phyloP scores from a whole-genome alignment of 2,797 vertebrate genomes.

The Bradypus variegatus region DNA sequence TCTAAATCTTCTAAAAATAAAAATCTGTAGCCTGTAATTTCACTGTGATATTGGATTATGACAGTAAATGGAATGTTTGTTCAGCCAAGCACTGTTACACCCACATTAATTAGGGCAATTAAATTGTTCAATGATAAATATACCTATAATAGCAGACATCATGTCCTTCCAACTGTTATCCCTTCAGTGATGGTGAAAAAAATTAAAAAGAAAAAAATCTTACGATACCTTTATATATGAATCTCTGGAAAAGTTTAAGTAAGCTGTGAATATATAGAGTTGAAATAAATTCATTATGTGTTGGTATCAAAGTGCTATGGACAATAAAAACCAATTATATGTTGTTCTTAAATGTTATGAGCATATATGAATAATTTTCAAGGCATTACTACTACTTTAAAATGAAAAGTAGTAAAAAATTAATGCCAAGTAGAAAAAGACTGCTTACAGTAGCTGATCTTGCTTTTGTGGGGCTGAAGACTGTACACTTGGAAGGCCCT shows the following conservation, averaged over 20 bases:
- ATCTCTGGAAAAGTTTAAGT: not conserved
- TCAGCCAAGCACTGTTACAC: not conserved
- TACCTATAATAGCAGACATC: not conserved
- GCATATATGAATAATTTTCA: not conserved
- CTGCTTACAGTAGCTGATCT: not conserved
- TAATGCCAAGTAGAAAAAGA: not conserved
- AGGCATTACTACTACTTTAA: not conserved
- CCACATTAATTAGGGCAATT: conserved; percentile 8
- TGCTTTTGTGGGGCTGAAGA: not conserved
- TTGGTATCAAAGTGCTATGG: not conserved
- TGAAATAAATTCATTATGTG: not conserved
- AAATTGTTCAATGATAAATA: conserved; percentile 3
- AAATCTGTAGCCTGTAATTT: not conserved
- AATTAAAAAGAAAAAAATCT: not conserved
- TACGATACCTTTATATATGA: not conserved
- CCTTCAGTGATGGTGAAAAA: not conserved
- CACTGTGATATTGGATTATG: not conserved
- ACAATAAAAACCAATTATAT: not conserved
- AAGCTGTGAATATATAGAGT: not conserved
- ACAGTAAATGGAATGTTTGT: not conserved
- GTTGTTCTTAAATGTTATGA: not conserved
- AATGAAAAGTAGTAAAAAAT: not conserved
- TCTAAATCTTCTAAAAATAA: not conserved
- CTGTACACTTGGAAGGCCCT: not conserved
- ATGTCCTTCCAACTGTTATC: conserved; percentile 14